phyloP scores from a whole-genome alignment of 1,140 invertebrate genomes.

The Hyphantria cunea region DNA sequence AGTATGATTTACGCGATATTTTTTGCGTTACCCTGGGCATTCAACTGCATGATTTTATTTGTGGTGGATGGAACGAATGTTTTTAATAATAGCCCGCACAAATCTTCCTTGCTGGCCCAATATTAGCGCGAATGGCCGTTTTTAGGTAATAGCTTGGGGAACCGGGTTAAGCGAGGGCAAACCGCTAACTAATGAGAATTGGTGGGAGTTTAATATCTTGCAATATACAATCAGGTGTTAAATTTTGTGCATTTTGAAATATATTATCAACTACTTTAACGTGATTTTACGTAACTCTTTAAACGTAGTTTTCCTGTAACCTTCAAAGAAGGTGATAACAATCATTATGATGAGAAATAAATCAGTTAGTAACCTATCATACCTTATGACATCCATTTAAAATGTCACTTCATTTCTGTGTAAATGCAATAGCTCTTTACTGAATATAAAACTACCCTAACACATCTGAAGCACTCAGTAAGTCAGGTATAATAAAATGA shows the following conservation, averaged over 20 bases:
- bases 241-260: conserved; percentile 3
- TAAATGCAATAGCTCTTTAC: too few species aligned
- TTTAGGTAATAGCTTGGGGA: conserved; percentile 28
- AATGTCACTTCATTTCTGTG: too few species aligned
- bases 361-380: too few species aligned
- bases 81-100: conserved; percentile 31
- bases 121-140: conserved; percentile 28
- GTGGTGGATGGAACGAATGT: conserved; percentile 30
- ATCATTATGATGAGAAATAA: too few species aligned
- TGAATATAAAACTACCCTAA: conserved; percentile 1
- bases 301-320: too few species aligned
- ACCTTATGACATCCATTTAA: too few species aligned
- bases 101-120: conserved; percentile 24
- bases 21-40: conserved; percentile 24
- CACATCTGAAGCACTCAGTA: conserved; percentile 8
- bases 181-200: conserved; percentile 27
- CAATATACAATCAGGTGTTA: conserved; percentile 24
- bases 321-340: too few species aligned
- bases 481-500: conserved; percentile 32
- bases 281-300: too few species aligned
- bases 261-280: too few species aligned
- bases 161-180: conserved; percentile 27
- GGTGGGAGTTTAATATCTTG: conserved; percentile 20
- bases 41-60: conserved; percentile 36
- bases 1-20: conserved; percentile 42